Conservation (phyloP, 2,113 vertebrate species). For the Saguinus midas region DNA sequence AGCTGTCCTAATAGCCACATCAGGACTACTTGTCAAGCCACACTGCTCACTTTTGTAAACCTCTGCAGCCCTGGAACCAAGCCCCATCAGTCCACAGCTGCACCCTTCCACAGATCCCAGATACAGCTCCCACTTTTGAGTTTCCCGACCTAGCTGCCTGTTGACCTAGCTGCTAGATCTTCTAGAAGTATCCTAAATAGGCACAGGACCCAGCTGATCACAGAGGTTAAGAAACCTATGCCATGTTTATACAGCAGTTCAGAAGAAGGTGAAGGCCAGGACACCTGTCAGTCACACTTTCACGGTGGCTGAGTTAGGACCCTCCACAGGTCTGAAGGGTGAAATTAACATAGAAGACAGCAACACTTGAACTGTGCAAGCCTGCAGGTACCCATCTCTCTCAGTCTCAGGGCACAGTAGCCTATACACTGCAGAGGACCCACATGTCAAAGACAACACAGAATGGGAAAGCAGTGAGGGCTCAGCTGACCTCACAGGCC, state of each 20-base stretch:
- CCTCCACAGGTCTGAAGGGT: background rate
- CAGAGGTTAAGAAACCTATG: background rate
- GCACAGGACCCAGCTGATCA: background rate
- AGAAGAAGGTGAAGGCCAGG: background rate
- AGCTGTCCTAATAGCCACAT: background rate
- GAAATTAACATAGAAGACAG: background rate
- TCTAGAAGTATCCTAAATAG: background rate
- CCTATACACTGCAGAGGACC: accelerated
- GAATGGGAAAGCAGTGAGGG: background rate
- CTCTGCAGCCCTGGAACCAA: background rate
- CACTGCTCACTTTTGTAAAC: background rate
- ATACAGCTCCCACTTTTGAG: background rate
- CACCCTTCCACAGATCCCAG: background rate
- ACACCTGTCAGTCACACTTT: background rate
- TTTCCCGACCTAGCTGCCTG: background rate
- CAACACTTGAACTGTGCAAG: background rate
- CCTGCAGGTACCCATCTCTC: background rate
- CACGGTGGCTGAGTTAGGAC: background rate
- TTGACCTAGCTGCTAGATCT: background rate
- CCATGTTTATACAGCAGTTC: background rate
- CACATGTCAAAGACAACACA: background rate
- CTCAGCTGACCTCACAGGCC: background rate
- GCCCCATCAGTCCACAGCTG: background rate
- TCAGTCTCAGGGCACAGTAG: background rate
- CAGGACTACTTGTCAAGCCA: background rate